phyloP scores from a whole-genome alignment of 2,888 invertebrate genomes.

The Monoplex corrugatus region DNA sequence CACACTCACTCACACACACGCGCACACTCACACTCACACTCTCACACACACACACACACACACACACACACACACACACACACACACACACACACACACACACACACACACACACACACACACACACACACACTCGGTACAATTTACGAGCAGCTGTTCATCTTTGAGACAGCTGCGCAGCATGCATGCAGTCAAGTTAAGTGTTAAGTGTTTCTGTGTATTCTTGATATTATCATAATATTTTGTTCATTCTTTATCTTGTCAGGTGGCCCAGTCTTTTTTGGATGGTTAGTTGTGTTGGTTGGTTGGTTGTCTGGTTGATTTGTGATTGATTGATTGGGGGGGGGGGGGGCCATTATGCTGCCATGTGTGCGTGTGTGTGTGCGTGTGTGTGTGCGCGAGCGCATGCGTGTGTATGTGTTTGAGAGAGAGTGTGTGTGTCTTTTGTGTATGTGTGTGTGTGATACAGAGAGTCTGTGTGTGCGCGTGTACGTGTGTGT shows the following conservation, averaged over 20 bases:
- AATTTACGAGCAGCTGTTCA: too few species aligned
- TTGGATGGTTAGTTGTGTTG: too few species aligned
- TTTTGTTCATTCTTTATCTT: too few species aligned
- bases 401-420: not conserved
- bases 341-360: not conserved
- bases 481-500: not conserved
- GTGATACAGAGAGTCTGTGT: too few species aligned
- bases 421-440: too few species aligned
- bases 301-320: too few species aligned
- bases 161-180: too few species aligned
- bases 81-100: not conserved
- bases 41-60: constrained; percentile 27
- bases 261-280: too few species aligned
- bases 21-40: constrained; percentile 28
- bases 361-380: not conserved
- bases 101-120: too few species aligned
- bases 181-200: too few species aligned
- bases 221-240: too few species aligned
- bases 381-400: constrained; percentile 21
- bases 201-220: too few species aligned
- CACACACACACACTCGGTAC: not conserved
- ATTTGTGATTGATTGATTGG: not conserved
- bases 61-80: constrained; percentile 27
- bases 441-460: not conserved
- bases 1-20: not conserved